Conservation (phyloP, 2,888 invertebrate genomes). For the Acleris literana region DNA sequence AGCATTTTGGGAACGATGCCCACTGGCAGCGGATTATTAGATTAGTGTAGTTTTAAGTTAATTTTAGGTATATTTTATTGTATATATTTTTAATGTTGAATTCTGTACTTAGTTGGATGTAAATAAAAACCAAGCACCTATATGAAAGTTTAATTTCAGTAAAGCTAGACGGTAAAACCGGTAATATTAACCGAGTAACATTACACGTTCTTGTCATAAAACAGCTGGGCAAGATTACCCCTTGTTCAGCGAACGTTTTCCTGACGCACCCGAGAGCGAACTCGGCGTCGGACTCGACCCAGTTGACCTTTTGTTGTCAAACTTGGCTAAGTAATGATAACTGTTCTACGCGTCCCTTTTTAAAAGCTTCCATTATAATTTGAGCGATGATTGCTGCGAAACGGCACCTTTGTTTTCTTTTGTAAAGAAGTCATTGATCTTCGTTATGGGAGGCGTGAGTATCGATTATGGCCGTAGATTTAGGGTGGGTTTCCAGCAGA, state of each 20-base stretch:
- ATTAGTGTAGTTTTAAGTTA: no score
- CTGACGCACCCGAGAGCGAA: constrained; percentile 42
- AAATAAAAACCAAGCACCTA: no score
- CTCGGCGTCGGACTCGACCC: constrained; percentile 38
- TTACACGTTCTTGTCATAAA: constrained; percentile 10
- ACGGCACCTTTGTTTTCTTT: constrained; percentile 12
- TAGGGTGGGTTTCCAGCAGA: no score
- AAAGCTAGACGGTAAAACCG: neutral
- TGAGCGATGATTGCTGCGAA: constrained; percentile 17
- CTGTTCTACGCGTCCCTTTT: constrained; percentile 24
- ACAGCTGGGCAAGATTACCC: constrained; percentile 39
- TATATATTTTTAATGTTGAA: no score
- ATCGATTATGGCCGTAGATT: constrained; percentile 1
- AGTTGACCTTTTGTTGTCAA: constrained; percentile 45
- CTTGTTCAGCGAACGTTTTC: constrained; percentile 44
- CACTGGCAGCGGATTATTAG: no score
- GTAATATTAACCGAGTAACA: neutral
- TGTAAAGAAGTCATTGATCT: neutral
- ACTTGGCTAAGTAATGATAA: constrained; percentile 45
- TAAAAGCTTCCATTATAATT: constrained; percentile 23
- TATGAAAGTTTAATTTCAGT: no score
- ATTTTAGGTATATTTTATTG: no score
- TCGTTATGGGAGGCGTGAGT: no score
- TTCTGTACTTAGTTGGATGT: no score
- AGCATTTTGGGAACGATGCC: no score